Percentiles rank a stretch among this genome's conserved stretches.
phyloP scores from a whole-genome alignment of 2,797 vertebrate species.

The Labeo calbasu region DNA sequence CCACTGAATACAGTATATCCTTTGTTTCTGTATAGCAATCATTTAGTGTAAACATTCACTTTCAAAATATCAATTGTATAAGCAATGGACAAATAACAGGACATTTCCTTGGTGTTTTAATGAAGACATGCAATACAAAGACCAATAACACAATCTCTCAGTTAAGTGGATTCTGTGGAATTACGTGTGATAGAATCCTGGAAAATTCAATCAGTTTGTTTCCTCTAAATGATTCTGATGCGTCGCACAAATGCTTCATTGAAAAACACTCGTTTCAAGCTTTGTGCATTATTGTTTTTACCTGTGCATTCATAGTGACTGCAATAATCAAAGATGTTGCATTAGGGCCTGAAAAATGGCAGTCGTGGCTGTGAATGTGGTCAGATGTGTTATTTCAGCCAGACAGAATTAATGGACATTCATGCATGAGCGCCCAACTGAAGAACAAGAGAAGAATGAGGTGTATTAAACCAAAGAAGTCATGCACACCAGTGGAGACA shows the following conservation, averaged over 20 bases:
- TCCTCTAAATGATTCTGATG: slow-evolving; percentile 76
- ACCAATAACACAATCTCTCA: slow-evolving; percentile 63
- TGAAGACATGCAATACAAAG: slow-evolving; percentile 58
- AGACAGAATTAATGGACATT: slow-evolving; percentile 60
- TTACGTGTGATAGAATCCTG: slow-evolving; percentile 71
- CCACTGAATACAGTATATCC: no score
- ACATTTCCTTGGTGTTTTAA: slow-evolving; percentile 55
- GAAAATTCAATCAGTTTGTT: slow-evolving; percentile 80
- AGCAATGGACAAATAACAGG: slow-evolving; percentile 45
- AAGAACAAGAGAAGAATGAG: slow-evolving; percentile 51
- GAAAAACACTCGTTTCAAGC: slow-evolving; percentile 67
- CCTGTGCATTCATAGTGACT: slow-evolving; percentile 62
- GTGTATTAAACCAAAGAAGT: slow-evolving; percentile 65
- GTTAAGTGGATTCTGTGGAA: slow-evolving; percentile 69
- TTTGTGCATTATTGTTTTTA: slow-evolving; percentile 63
- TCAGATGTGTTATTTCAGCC: slow-evolving; percentile 53
- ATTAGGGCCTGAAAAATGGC: slow-evolving; percentile 56
- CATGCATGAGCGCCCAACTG: slow-evolving; percentile 55
- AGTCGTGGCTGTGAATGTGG: not conserved
- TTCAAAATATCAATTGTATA: slow-evolving; percentile 51
- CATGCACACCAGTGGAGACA: slow-evolving; percentile 43
- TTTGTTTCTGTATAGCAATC: no score
- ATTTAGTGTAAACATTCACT: slow-evolving; percentile 39
- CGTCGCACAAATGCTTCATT: slow-evolving; percentile 66
- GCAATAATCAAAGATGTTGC: slow-evolving; percentile 66